phyloP scores from a whole-genome alignment of 2,888 invertebrate genomes.

The Stramonita haemastoma region DNA sequence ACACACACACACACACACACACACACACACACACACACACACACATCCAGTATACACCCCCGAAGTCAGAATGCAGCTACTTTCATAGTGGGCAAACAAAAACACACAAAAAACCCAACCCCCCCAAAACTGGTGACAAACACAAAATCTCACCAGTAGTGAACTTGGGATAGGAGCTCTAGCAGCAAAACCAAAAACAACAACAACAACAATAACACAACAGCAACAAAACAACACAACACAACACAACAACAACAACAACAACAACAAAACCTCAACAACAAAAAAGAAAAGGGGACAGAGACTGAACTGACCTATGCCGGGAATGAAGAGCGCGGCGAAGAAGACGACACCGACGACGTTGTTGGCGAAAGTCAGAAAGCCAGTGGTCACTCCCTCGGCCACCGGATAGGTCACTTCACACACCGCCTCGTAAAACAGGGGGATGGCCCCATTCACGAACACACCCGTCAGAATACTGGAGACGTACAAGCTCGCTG shows the following conservation, averaged over 20 bases:
- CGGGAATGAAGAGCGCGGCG: slow-evolving; percentile 22
- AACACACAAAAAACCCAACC: too few relatives aligned
- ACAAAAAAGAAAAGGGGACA: too few relatives aligned
- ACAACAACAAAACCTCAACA: not conserved
- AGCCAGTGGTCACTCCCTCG: slow-evolving; percentile 30
- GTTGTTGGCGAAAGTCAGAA: slow-evolving; percentile 21
- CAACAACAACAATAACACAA: not conserved
- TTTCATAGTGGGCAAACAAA: not conserved
- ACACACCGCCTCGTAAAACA: slow-evolving; percentile 44
- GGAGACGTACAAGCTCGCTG: slow-evolving; percentile 40
- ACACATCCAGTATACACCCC: not conserved
- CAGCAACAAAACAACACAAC: not conserved
- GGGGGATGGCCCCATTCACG: slow-evolving; percentile 34
- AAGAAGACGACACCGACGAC: slow-evolving; percentile 36
- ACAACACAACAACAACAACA: not conserved
- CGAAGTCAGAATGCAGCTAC: not conserved
- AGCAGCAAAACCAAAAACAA: not conserved
- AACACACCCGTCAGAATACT: slow-evolving; percentile 29
- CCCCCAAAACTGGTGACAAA: not conserved
- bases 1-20: too few relatives aligned
- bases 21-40: not conserved
- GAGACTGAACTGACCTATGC: slow-evolving; percentile 15
- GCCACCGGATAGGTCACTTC: slow-evolving; percentile 39
- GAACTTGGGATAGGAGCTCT: not conserved
- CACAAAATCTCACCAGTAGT: not conserved